A percentile compares a stretch with the other conserved stretches of the same genome.
Conservation (phyloP, 2,797 vertebrate species). For the Chaetodon trifasciatus region DNA sequence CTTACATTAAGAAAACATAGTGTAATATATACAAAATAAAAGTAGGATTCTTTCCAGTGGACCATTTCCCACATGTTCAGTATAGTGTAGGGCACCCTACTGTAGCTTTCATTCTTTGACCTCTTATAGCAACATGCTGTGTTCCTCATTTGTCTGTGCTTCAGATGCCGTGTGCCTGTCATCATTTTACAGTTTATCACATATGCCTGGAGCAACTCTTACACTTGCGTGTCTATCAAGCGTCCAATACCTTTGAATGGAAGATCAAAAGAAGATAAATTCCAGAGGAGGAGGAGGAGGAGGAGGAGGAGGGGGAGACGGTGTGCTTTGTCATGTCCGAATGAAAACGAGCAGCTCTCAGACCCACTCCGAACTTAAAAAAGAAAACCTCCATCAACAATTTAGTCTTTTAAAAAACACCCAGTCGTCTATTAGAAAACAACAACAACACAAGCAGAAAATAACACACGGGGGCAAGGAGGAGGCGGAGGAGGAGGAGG, state of each 20-base stretch:
- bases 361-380: conserved; percentile 67
- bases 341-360: conserved; percentile 81
- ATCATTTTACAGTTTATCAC: conserved; percentile 91
- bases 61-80: conserved; percentile 27
- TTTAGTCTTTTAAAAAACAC: conserved; percentile 67
- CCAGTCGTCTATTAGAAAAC: conserved; percentile 67
- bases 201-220: conserved; percentile 90
- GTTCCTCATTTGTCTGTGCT: conserved; percentile 89
- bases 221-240: conserved; percentile 91
- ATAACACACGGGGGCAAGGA: conserved; percentile 9
- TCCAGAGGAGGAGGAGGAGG: conserved; percentile 75
- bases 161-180: conserved; percentile 92
- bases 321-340: conserved; percentile 83
- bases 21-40: not conserved
- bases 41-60: conserved; percentile 28
- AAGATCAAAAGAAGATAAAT: conserved; percentile 95
- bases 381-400: conserved; percentile 56
- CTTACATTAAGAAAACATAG: not conserved
- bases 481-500: not conserved
- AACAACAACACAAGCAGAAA: conserved; percentile 69
- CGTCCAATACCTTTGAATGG: conserved; percentile 91
- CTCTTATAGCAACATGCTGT: conserved; percentile 90
- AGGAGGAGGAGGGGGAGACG: conserved; percentile 32
- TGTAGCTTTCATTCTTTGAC: conserved; percentile 76
- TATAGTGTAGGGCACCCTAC: not conserved